Percentiles rank a stretch among this genome's conserved stretches.
These are phyloP conservation scores for Taeniopygia guttata DNA, from an alignment of 2,797 vertebrate species.

Conservation along the genomic window DNA sequence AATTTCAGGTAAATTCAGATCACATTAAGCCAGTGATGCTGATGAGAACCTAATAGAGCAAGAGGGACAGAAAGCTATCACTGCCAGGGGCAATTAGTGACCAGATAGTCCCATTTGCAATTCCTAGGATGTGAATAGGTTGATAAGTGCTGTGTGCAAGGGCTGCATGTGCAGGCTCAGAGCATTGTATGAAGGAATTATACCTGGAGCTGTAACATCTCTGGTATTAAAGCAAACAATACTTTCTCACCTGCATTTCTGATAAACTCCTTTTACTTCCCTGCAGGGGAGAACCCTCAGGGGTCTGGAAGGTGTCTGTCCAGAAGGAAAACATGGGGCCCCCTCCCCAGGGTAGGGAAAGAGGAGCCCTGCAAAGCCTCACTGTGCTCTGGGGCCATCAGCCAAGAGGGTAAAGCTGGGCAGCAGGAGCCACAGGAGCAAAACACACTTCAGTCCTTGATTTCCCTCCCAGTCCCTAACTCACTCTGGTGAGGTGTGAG, in stretches of 20 bases:
- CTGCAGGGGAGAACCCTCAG: fast-evolving
- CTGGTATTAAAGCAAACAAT: background rate
- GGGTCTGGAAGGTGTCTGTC: background rate
- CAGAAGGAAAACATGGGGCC: fast-evolving
- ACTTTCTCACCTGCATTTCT: background rate
- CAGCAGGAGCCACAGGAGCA: fast-evolving
- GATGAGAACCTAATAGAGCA: background rate
- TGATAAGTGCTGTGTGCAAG: background rate
- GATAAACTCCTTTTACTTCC: background rate
- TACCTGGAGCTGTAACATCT: background rate
- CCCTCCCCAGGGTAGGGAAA: background rate
- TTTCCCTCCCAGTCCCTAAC: background rate
- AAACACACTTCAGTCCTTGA: background rate
- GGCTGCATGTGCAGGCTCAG: background rate
- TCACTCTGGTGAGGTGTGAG: fast-evolving
- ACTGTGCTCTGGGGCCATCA: background rate
- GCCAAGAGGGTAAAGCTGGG: background rate
- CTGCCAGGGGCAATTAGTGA: background rate
- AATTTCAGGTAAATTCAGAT: background rate
- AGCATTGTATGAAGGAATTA: background rate
- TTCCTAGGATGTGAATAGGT: background rate
- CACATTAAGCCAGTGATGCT: background rate
- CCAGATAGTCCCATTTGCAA: background rate
- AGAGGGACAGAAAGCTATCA: background rate
- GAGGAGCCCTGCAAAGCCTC: background rate